These are phyloP conservation scores for Nautilus pompilius DNA, from an alignment of 1,140 invertebrate genomes.

Conservation along the genomic window DNA sequence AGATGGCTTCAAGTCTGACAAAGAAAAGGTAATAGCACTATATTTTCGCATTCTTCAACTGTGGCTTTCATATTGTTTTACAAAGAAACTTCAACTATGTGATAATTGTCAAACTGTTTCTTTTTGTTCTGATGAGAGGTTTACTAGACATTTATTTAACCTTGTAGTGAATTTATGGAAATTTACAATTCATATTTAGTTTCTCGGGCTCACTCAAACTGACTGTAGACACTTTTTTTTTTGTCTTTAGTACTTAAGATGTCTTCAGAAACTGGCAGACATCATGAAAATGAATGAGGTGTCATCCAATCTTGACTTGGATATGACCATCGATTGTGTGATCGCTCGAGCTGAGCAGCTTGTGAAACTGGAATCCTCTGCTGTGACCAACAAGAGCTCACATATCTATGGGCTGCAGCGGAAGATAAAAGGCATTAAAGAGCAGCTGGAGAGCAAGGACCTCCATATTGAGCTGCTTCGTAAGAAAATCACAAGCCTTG, in stretches of 20 bases:
- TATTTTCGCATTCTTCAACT: no score
- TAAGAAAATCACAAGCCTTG: conserved; percentile 64
- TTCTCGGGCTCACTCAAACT: no score
- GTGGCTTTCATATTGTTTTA: background rate
- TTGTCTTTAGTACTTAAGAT: conserved; percentile 45
- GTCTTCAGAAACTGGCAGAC: conserved; percentile 45
- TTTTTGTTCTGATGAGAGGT: background rate
- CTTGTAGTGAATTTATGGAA: no score
- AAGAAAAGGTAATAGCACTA: conserved; percentile 40
- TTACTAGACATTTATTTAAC: no score
- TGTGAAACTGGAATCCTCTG: conserved; percentile 47
- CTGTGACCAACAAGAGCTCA: conserved; percentile 46
- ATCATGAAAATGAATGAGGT: conserved; percentile 54
- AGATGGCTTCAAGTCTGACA: conserved; percentile 49
- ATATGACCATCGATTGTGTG: conserved; percentile 49
- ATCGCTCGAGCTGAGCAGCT: conserved; percentile 51
- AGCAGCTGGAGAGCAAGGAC: conserved; percentile 86
- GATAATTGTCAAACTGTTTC: background rate
- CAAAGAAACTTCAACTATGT: background rate
- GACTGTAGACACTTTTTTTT: background rate
- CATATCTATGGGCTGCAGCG: conserved; percentile 54
- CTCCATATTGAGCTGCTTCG: conserved; percentile 84
- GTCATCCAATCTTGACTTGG: conserved; percentile 50
- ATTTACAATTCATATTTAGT: no score
- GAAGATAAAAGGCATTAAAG: conserved; percentile 68